Conservation (phyloP, 2,113 vertebrate species). For the Colistium nudipinnis region DNA sequence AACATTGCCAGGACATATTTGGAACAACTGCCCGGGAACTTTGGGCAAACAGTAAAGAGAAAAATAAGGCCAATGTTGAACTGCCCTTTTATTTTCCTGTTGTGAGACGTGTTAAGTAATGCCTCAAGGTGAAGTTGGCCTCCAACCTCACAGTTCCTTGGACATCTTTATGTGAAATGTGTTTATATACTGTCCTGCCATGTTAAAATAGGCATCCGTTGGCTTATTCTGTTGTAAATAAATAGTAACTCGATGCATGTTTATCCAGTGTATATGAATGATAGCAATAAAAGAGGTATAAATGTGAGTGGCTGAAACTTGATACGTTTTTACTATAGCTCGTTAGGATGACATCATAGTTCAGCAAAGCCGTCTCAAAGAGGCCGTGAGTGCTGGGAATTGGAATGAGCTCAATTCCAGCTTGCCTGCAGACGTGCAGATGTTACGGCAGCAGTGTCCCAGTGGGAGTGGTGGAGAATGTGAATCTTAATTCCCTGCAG, state of each 20-base stretch:
- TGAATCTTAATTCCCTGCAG: conserved; percentile 31
- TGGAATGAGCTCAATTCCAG: not conserved
- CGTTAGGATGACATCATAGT: not conserved
- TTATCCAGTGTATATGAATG: conserved; percentile 78
- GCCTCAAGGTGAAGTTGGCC: conserved; percentile 51
- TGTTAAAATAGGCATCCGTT: conserved; percentile 57
- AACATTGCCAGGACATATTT: conserved; percentile 12
- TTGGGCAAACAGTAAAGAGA: not conserved
- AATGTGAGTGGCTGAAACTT: conserved; percentile 39
- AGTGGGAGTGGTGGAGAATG: not conserved
- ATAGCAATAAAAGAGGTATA: conserved; percentile 74
- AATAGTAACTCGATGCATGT: conserved; percentile 78
- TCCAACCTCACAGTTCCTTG: conserved; percentile 38
- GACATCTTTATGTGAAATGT: conserved; percentile 67
- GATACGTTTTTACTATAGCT: not conserved
- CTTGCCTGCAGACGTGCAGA: conserved; percentile 9
- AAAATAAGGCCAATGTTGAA: conserved; percentile 5
- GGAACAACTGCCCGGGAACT: conserved; percentile 8
- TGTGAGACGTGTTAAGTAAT: conserved; percentile 30
- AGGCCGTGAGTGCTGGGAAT: not conserved
- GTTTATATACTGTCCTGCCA: conserved; percentile 65
- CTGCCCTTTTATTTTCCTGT: conserved; percentile 30
- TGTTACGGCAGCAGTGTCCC: conserved; percentile 23
- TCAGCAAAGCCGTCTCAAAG: not conserved
- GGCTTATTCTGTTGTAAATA: conserved; percentile 71